A percentile compares a stretch with the other conserved stretches of the same genome.
These are phyloP conservation scores for Enteromius paludinosus DNA, from an alignment of 2,797 vertebrate genomes.

Conservation along the genomic window DNA sequence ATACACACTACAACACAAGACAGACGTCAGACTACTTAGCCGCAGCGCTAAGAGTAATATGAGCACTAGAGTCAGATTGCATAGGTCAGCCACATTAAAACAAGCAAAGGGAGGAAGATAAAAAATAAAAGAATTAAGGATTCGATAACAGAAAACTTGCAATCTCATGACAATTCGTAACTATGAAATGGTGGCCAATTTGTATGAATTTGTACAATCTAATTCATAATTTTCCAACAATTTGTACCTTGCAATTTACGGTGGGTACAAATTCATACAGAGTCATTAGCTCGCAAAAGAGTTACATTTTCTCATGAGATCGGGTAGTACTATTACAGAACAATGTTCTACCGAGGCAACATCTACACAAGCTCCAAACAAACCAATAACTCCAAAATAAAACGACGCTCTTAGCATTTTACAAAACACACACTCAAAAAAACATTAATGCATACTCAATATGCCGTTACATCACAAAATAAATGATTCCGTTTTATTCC, in stretches of 20 bases:
- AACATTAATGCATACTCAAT: conserved; percentile 24
- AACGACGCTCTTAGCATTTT: neutral
- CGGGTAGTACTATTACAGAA: neutral
- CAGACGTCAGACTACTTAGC: conserved; percentile 68
- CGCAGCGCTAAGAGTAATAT: conserved; percentile 62
- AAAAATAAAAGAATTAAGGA: conserved; percentile 41
- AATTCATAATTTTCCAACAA: neutral
- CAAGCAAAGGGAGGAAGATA: conserved; percentile 50
- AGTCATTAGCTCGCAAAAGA: neutral
- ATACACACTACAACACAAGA: conserved; percentile 69
- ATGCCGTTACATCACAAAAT: conserved; percentile 30
- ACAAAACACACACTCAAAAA: conserved; percentile 6
- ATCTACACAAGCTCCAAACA: conserved; percentile 17
- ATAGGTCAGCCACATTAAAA: conserved; percentile 76
- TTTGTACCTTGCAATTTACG: neutral
- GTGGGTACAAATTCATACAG: neutral
- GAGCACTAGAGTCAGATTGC: conserved; percentile 69
- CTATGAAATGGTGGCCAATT: neutral
- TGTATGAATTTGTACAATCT: neutral
- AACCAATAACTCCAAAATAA: conserved; percentile 18
- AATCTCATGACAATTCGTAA: neutral
- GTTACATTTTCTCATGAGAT: neutral
- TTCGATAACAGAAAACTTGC: neutral
- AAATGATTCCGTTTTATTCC: conserved; percentile 39
- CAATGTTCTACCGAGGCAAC: conserved; percentile 11